Evolutionary conservation across 2,888 invertebrate genomes (phyloP).

Genomic region (Archaeoteleia sp.): DNA sequence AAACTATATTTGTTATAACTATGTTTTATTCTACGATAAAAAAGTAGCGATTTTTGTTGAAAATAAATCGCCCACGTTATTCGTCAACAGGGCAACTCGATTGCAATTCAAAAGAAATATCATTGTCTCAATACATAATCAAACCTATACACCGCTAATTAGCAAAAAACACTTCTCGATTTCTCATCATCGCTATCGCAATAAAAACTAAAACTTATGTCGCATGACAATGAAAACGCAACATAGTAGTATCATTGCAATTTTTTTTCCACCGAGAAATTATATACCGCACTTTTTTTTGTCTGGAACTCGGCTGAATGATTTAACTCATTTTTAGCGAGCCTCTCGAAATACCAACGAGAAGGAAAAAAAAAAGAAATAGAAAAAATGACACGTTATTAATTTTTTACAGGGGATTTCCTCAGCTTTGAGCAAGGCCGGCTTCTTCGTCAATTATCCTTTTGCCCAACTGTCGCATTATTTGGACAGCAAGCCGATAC

Average conservation of each 20-base stretch:
- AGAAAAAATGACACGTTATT: no score
- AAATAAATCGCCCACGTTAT: no score
- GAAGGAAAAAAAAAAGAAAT: no score
- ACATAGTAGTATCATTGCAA: constrained; percentile 13
- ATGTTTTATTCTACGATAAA: no score
- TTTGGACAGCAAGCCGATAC: constrained; percentile 79
- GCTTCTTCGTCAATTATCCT: constrained; percentile 78
- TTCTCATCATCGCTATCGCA: background rate
- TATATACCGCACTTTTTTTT: no score
- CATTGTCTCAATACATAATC: constrained; percentile 8
- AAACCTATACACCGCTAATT: background rate
- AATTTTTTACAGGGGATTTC: constrained; percentile 78
- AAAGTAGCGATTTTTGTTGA: no score
- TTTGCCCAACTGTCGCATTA: constrained; percentile 78
- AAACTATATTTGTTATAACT: no score
- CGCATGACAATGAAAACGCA: constrained; percentile 17
- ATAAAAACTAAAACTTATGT: constrained; percentile 12
- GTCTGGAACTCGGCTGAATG: no score
- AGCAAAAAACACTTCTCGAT: constrained; percentile 1
- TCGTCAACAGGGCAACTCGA: no score
- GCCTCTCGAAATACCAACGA: no score
- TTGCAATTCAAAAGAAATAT: no score
- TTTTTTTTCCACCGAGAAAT: background rate
- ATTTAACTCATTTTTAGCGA: no score
- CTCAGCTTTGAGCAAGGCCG: constrained; percentile 77